These are phyloP conservation scores for Boloria selene DNA, from an alignment of 2,888 invertebrate species.

Conservation along the genomic window DNA sequence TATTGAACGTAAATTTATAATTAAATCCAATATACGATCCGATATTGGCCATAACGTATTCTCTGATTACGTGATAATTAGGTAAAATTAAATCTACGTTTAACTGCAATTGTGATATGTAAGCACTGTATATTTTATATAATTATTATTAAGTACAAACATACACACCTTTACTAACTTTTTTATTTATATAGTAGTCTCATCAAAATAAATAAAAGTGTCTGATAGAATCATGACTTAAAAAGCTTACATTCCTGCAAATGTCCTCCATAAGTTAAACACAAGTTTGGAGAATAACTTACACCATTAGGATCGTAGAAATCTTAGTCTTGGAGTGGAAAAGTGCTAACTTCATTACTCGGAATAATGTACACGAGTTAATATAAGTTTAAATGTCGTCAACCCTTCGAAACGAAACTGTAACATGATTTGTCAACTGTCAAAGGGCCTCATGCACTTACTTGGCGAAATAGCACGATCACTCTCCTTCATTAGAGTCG, in stretches of 20 bases:
- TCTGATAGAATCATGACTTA: background rate
- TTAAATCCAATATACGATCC: background rate
- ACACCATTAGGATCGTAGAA: background rate
- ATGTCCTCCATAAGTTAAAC: conserved; percentile 6
- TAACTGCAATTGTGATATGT: conserved; percentile 15
- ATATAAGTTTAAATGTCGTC: conserved; percentile 54
- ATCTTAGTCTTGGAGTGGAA: conserved; percentile 27
- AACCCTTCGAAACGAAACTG: conserved; percentile 61
- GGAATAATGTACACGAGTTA: conserved; percentile 39
- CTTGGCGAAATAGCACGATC: conserved; percentile 32
- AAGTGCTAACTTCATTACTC: conserved; percentile 50
- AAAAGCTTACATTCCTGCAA: conserved; percentile 1
- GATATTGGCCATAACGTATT: conserved; percentile 3
- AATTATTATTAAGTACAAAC: too few relatives aligned
- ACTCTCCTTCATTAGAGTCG: conserved; percentile 27
- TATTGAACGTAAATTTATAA: background rate
- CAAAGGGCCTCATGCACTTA: conserved; percentile 43
- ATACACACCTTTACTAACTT: too few relatives aligned
- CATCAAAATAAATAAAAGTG: background rate
- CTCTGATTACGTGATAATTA: conserved; percentile 12
- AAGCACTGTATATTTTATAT: background rate
- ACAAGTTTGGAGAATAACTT: conserved; percentile 14
- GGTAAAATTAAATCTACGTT: conserved; percentile 9
- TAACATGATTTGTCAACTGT: conserved; percentile 70
- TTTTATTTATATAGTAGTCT: background rate